These are phyloP conservation scores for Zoroaster sp. DNA, from an alignment of 53 echinoderm and acorn worm species.

Conservation along the genomic window DNA sequence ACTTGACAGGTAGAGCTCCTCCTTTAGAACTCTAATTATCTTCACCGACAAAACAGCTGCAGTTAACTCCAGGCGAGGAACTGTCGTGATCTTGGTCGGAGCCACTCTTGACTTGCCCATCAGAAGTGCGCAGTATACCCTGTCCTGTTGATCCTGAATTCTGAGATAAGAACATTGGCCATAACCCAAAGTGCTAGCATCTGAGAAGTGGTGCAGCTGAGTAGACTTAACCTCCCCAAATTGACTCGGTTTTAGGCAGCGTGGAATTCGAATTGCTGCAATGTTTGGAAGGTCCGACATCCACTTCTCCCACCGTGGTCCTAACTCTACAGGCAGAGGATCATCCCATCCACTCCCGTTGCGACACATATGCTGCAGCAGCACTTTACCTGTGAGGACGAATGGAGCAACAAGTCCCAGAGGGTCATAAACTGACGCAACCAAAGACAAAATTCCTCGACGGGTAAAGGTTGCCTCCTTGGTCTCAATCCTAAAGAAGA, in stretches of 20 bases:
- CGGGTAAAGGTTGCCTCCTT: slow-evolving; percentile 38
- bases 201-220: no score
- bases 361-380: slow-evolving; percentile 41
- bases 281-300: slow-evolving; percentile 16
- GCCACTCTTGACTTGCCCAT: slow-evolving; percentile 61
- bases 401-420: slow-evolving; percentile 49
- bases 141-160: no score
- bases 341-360: slow-evolving; percentile 54
- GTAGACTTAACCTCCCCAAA: no score
- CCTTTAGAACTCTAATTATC: slow-evolving; percentile 37
- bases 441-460: slow-evolving; percentile 43
- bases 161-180: no score
- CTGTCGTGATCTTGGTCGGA: slow-evolving; percentile 56
- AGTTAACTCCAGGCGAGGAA: no score
- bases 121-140: slow-evolving; percentile 7
- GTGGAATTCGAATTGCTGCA: slow-evolving; percentile 8
- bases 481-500: slow-evolving; percentile 18
- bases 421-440: slow-evolving; percentile 49
- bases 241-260: not conserved
- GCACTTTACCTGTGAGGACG: slow-evolving; percentile 25
- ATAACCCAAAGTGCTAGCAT: no score
- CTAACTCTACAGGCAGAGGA: slow-evolving; percentile 39
- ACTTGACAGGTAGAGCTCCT: slow-evolving; percentile 37
- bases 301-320: slow-evolving; percentile 50
- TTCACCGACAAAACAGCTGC: slow-evolving; percentile 57